Conservation (phyloP, 2,113 vertebrate species). For the Hystrix brachyura region DNA sequence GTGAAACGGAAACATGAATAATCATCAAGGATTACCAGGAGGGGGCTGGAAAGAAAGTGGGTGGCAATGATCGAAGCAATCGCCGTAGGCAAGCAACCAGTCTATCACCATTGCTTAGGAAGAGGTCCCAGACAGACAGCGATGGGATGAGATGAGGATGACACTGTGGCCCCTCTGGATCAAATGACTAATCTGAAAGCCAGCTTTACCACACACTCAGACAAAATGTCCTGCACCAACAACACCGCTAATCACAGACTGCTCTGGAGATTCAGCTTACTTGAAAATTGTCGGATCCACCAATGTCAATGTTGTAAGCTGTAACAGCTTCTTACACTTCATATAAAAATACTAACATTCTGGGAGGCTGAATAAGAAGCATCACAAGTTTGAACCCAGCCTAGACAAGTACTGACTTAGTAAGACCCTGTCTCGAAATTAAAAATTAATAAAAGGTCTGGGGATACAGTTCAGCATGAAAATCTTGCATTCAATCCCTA, state of each 20-base stretch:
- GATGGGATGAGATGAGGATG: neutral
- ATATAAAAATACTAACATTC: neutral
- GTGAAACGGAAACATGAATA: neutral
- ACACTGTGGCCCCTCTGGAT: neutral
- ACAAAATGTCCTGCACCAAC: neutral
- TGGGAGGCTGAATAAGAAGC: neutral
- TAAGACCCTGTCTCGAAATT: neutral
- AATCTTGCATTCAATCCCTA: neutral
- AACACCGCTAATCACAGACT: conserved; percentile 35
- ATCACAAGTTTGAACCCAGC: neutral
- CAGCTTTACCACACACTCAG: neutral
- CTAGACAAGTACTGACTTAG: neutral
- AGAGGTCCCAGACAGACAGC: neutral
- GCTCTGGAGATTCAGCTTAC: neutral
- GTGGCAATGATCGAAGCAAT: neutral
- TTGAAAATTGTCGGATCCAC: conserved; percentile 19
- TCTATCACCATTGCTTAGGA: neutral
- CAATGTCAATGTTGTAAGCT: conserved; percentile 27
- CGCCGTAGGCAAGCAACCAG: neutral
- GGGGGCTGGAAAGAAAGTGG: neutral
- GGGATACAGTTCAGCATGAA: neutral
- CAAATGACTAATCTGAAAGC: neutral
- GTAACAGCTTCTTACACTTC: neutral
- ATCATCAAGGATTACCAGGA: neutral
- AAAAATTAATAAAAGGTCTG: neutral